Conservation (phyloP, 2,797 vertebrate species). For the Gephyroberyx darwinii region DNA sequence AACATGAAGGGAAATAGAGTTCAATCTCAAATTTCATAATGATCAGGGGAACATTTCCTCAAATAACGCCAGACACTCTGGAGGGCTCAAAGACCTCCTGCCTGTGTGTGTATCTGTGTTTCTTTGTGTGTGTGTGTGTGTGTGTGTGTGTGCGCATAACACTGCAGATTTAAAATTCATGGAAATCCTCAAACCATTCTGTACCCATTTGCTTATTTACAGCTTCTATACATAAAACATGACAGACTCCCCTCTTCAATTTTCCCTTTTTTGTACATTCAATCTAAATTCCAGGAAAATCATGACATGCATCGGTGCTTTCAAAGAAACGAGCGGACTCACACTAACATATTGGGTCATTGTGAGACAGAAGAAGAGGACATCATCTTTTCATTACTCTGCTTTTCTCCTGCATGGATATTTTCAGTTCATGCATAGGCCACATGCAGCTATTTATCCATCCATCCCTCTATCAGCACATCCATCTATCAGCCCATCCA, state of each 20-base stretch:
- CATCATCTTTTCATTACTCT: not conserved
- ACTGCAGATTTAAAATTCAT: conserved; percentile 75
- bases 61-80: conserved; percentile 47
- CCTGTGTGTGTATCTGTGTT: not conserved
- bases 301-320: conserved; percentile 12
- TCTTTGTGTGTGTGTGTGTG: conserved; percentile 6
- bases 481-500: not conserved
- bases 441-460: not conserved
- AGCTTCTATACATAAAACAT: conserved; percentile 74
- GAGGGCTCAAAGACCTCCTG: conserved; percentile 3
- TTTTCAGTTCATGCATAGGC: conserved; percentile 11
- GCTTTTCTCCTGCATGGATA: conserved; percentile 2
- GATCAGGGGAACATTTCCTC: conserved; percentile 52
- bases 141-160: conserved; percentile 4
- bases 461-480: not conserved
- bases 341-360: conserved; percentile 38
- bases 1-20: conserved; percentile 45
- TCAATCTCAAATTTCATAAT: conserved; percentile 51
- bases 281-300: conserved; percentile 48
- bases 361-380: conserved; percentile 4
- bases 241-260: conserved; percentile 48
- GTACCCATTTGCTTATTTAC: conserved; percentile 72
- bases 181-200: conserved; percentile 65
- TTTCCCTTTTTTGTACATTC: conserved; percentile 45
- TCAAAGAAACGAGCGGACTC: not conserved